Base-by-base conservation (phyloP, 2,888 invertebrate species). In the Pardosa pseudoannulata region DNA sequence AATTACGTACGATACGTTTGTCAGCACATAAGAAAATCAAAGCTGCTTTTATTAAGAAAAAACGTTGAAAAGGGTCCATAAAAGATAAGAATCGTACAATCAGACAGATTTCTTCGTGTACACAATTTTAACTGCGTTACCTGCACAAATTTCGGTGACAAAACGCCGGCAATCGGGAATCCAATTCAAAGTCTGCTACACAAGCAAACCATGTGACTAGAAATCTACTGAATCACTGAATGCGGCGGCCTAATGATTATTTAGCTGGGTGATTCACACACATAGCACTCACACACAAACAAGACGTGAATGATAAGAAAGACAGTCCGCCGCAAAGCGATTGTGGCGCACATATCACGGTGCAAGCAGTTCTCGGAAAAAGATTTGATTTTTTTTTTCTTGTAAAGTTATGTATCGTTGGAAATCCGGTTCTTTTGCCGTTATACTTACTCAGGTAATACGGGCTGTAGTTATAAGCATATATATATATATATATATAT, bases 161-260 rank as follows among this genome's bases (percentile, higher is more conserved):
- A 56, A 23, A 56, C 56, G 11, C 56, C 56, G 56, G 56, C 23
- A 23, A 16, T 23, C 19, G 23, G 2, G 9, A 16, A 56, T 23
- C 7, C 23, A 56, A 23, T 56, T 56, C 56, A 56, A 23, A 56
- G 23, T 56, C 23, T 56, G 23, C 19, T 3, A 56, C 56, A 19
- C 11, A 23, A 23, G n/a, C n/a, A n/a, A 23, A 56, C 56, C 56
- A 56, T 56, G 56, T 56, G 56, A 56, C 56, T 56, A 23, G 56
- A 46, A 46, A 2, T 7, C 36, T 36, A 36, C 23, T 23, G 19
- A 56, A 23, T 56, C 23, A 23, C 56, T 9, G 56, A 7, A 2
- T 56, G 23, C n/a, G n/a, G n/a, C n/a, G n/a, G n/a, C n/a, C n/a
- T n/a, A n/a, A n/a, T 23, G 56, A 56, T 56, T 56, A 56, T 23